Evolutionary conservation across 1,140 invertebrate genomes (phyloP), one percentile per base, ranked within the genome.

Genomic region (Drosophila persimilis): DNA sequence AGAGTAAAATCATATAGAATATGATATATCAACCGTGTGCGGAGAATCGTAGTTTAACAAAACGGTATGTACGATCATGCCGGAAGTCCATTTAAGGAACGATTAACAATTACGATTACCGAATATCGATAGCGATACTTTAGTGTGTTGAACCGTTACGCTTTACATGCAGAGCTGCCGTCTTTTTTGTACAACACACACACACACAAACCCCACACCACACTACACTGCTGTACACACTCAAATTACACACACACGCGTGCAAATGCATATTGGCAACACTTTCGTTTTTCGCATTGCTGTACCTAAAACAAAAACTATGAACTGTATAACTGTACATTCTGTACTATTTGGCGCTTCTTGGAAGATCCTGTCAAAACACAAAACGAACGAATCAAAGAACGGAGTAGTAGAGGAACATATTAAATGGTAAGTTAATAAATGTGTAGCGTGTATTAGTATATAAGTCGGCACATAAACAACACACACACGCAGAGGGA

Each of bases 341-440:
- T 79, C 80, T 85, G 80, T 84, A 85, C 80, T 81, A 73, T 81
- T 69, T 73, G 73, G 74, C 73, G 66, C 78, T 84, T 85, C 76
- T 63, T 84, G 79, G 75, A 83, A 83, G 80, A 66, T 84, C 80
- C 59, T 50, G 48, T 79, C 81, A 59, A 79, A 59, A 61, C 67
- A 26, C 59, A 45, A 71, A 79, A 26, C 59, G 50, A 71, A 79
- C 65, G 31, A 51, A 59, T 31, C 56, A 61, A 80, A 74, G 60
- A 78, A 44, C 7, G 15, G 11, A 48, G 45, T 39, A 54, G 45
- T 65, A 61, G 41, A 76, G 48, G 80, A 73, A 86, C 60, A 64
- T 80, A 86, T 77, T 86, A 86, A 76, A 76, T 64, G 63, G 52
- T 85, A 86, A 85, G 80, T 77, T 80, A 85, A 86, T 86, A 81